Evolutionary conservation across 2,888 invertebrate genomes (phyloP).

Genomic region (Notodromas monacha): DNA sequence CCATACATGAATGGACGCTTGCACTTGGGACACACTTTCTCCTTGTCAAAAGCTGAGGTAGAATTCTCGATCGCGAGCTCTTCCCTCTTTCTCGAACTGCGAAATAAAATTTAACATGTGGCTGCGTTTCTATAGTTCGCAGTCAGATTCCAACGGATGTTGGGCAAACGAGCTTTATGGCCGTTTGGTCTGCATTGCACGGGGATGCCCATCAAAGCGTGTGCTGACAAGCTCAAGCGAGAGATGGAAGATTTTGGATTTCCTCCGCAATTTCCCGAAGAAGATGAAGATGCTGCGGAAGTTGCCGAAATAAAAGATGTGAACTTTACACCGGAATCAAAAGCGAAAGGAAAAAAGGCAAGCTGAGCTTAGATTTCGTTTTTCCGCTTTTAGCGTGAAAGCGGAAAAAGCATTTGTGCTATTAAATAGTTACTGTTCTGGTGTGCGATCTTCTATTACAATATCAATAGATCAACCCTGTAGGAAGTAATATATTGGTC

Average conservation of each 20-base stretch:
- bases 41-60: slow-evolving; percentile 82
- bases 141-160: slow-evolving; percentile 55
- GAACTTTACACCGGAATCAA: too few species aligned
- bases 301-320: slow-evolving; percentile 14
- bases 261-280: slow-evolving; percentile 53
- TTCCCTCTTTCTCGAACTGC: slow-evolving; percentile 5
- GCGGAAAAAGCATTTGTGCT: too few species aligned
- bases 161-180: slow-evolving; percentile 63
- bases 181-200: slow-evolving; percentile 98
- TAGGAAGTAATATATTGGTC: too few species aligned
- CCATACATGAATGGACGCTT: slow-evolving; percentile 98
- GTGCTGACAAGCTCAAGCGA: slow-evolving; percentile 77
- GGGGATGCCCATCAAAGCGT: slow-evolving; percentile 97
- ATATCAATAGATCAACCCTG: too few species aligned
- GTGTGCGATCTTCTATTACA: too few species aligned
- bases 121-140: slow-evolving; percentile 31
- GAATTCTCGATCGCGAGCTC: neutral
- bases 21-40: slow-evolving; percentile 89
- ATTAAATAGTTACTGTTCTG: too few species aligned
- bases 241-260: slow-evolving; percentile 71
- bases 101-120: slow-evolving; percentile 5
- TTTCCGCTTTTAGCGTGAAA: too few species aligned
- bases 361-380: too few species aligned
- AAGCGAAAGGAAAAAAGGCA: too few species aligned
- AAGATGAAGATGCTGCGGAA: slow-evolving; percentile 18